These are phyloP conservation scores for Sepioteuthis lessoniana DNA, from an alignment of 2,888 invertebrate species.

Conservation along the genomic window DNA sequence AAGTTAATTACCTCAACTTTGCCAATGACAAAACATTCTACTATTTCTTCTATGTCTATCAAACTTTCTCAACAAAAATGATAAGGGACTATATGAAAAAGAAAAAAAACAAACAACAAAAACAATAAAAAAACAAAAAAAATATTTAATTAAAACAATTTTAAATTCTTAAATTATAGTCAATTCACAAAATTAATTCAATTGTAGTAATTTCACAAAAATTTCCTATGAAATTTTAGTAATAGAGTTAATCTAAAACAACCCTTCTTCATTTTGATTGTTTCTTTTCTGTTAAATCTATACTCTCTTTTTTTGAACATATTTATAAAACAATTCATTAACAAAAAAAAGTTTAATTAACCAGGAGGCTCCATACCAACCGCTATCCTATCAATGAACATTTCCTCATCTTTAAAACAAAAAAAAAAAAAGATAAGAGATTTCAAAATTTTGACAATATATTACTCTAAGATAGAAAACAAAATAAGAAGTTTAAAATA, in stretches of 20 bases:
- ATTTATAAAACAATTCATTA: not conserved
- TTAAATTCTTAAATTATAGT: too few relatives aligned
- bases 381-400: conserved; percentile 16
- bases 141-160: too few relatives aligned
- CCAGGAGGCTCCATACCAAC: not conserved
- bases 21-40: not conserved
- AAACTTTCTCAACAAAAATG: not conserved
- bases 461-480: not conserved
- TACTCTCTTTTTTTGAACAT: not conserved
- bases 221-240: not conserved
- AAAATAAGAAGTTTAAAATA: not conserved
- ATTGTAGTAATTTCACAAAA: not conserved
- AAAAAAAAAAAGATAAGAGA: too few relatives aligned
- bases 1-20: not conserved
- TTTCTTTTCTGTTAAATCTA: not conserved
- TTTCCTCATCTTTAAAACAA: not conserved
- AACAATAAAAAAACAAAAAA: too few relatives aligned
- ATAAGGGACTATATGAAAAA: not conserved
- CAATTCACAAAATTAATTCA: too few relatives aligned
- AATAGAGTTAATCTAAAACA: not conserved
- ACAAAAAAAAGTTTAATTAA: not conserved
- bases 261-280: not conserved
- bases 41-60: not conserved
- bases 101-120: too few relatives aligned
- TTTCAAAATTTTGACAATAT: not conserved